Evolutionary conservation across 2,888 invertebrate species (phyloP), one percentile per base, ranked within the genome.

Genomic region (Hypomecis punctinalis): DNA sequence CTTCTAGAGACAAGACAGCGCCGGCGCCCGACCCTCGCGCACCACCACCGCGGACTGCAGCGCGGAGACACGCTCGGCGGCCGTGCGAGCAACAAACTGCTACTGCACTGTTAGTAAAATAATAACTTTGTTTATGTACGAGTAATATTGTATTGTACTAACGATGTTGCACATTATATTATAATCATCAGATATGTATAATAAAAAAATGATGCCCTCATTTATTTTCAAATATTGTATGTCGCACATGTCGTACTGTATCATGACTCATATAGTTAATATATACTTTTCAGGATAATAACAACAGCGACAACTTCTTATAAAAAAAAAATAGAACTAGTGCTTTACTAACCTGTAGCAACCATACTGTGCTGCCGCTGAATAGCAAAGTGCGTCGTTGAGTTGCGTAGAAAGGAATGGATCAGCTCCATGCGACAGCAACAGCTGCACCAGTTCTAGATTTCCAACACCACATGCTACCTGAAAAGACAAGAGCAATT

Each of bases 31-130:
- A 78, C 95, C 94, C 78, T 84, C 94, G 71, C 88, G 95, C 59
- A 89, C 95, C 70, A 94, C 95, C 70, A 94, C 95, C 72, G 93
- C 72, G 95, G 90, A 90, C 88, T 0, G 88, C 89, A 74, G 97
- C 97, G 64, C 97, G 96, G 49, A 98, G 90, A 69, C 96, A 95
- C 0, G 95, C 93, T 56, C 97, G 94, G 58, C 98, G 97, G 0
- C 98, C 98, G 83, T 98, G 98, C 0, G 97, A 96, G 42, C 98
- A 97, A 35, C 98, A 97, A 9, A 98, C 97, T 0, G 97, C 97
- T 77, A 98, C 96, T 42, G 98, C 97, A 82, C 97, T 97, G 78
- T 11, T 8, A 5, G 9, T 73, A 69, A 5, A 39, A 46, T n/a
- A 46, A 1, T 9, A 47, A 43, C 5, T 47, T 43, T n/a, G 36